These are phyloP conservation scores for honey bee (Apis mellifera) DNA, from an alignment of 1,140 invertebrate genomes.

Conservation along the genomic window DNA sequence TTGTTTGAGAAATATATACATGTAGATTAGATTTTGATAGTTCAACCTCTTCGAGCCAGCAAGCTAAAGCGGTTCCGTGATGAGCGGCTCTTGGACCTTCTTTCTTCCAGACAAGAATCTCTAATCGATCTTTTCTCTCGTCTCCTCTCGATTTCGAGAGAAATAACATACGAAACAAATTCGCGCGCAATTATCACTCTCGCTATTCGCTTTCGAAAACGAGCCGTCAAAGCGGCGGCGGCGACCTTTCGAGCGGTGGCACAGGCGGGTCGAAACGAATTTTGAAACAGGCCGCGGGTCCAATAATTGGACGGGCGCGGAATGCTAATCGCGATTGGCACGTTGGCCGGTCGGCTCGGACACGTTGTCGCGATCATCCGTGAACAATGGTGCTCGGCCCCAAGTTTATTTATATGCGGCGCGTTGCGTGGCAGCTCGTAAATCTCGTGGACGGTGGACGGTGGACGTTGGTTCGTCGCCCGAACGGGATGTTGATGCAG, in stretches of 20 bases:
- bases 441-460: conserved; percentile 30
- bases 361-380: conserved; percentile 50
- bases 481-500: too few relatives aligned
- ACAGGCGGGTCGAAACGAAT: neutral
- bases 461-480: too few relatives aligned
- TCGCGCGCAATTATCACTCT: too few relatives aligned
- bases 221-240: neutral
- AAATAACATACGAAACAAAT: too few relatives aligned
- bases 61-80: neutral
- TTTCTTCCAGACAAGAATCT: neutral
- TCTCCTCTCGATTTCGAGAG: too few relatives aligned
- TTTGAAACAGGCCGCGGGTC: conserved; percentile 25
- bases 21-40: neutral
- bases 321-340: conserved; percentile 62
- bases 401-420: conserved; percentile 57
- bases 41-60: too few relatives aligned
- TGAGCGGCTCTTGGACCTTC: neutral
- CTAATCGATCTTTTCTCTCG: too few relatives aligned
- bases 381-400: conserved; percentile 54
- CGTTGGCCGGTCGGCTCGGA: conserved; percentile 26
- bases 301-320: conserved; percentile 46
- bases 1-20: conserved; percentile 20
- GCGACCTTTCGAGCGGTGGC: rapidly evolving
- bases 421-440: conserved; percentile 44
- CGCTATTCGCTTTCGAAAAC: neutral